Conservation (phyloP, 1,140 invertebrate species). For the Aphelinus certus region DNA sequence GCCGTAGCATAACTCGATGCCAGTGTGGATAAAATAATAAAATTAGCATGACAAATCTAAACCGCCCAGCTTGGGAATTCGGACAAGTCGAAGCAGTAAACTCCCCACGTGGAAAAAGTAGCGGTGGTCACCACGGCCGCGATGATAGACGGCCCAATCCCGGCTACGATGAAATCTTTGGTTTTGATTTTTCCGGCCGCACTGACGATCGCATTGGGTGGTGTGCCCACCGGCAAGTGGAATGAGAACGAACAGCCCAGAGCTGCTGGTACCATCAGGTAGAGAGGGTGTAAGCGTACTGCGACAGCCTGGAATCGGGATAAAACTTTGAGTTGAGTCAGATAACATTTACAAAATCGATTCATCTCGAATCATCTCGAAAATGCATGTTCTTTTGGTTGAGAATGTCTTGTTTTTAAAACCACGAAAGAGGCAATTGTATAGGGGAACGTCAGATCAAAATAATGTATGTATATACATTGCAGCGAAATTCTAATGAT, state of each 20-base stretch:
- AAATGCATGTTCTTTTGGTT: no score
- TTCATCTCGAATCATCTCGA: no score
- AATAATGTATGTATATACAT: no score
- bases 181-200: constrained; percentile 81
- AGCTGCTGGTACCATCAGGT: constrained; percentile 76
- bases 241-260: constrained; percentile 71
- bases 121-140: constrained; percentile 75
- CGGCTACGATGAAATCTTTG: constrained; percentile 81
- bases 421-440: no score
- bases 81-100: constrained; percentile 67
- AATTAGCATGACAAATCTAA: constrained; percentile 5
- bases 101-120: constrained; percentile 76
- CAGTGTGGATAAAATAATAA: neutral
- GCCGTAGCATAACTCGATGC: no score
- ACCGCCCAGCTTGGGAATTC: constrained; percentile 67
- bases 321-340: no score
- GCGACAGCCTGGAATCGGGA: constrained; percentile 63
- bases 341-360: no score
- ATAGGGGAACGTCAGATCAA: no score
- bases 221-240: constrained; percentile 84
- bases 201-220: constrained; percentile 95
- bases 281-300: constrained; percentile 73
- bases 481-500: no score
- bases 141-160: constrained; percentile 81
- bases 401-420: no score